phyloP scores from a whole-genome alignment of 2,888 invertebrate species.

The Pyrrhosoma nymphula region DNA sequence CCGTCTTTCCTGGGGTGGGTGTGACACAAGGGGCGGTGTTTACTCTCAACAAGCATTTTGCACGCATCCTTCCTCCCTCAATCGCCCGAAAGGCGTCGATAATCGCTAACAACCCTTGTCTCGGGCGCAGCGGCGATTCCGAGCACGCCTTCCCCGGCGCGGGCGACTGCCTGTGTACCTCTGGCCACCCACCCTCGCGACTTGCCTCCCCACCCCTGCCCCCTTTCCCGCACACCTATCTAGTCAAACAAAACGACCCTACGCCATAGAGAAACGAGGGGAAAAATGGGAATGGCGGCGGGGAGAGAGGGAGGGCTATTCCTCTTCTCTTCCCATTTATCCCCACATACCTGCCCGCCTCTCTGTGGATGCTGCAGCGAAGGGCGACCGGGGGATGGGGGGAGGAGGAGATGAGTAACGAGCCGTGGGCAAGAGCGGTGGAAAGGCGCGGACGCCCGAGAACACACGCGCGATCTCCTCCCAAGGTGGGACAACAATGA shows the following conservation, averaged over 20 bases:
- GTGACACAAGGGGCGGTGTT: neutral
- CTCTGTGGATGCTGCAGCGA: neutral
- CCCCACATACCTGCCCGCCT: neutral
- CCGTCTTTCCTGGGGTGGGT: neutral
- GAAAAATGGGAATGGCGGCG: neutral
- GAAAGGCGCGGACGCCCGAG: neutral
- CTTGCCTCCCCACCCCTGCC: neutral
- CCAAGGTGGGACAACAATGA: slow-evolving; percentile 13
- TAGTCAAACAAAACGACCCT: slow-evolving; percentile 46
- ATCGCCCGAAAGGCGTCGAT: slow-evolving; percentile 48
- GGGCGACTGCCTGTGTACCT: neutral
- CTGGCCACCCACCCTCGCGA: neutral
- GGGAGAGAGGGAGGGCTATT: neutral
- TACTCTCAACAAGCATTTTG: slow-evolving; percentile 23
- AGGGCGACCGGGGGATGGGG: neutral
- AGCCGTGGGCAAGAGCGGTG: neutral
- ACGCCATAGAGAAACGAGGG: neutral
- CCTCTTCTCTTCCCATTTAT: neutral
- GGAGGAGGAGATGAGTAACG: slow-evolving; percentile 11
- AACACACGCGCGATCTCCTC: neutral
- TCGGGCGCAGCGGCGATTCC: neutral
- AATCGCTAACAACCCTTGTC: slow-evolving; percentile 46
- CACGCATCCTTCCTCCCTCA: slow-evolving; percentile 24
- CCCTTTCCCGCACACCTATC: neutral
- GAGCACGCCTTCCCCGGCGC: neutral